Evolutionary conservation across 2,888 invertebrate genomes (phyloP), one percentile per base, ranked within the genome.

Genomic region (Drosophila antonietae): DNA sequence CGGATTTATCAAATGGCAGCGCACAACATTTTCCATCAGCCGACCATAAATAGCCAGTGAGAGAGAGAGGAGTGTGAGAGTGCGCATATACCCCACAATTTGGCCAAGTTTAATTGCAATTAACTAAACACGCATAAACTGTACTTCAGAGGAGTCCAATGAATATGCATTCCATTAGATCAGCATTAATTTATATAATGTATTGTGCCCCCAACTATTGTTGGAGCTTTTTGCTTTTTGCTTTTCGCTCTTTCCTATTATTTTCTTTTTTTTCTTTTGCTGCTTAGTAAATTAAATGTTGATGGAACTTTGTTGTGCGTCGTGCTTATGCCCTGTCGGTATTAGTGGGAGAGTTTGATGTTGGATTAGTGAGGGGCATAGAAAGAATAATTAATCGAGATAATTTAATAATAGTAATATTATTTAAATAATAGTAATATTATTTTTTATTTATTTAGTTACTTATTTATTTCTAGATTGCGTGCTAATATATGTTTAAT

Each of bases 151-250:
- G 58, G 49, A 57, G 47, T 47, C 68, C 71, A 84, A 81, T 89
- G 82, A 89, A 85, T 85, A 88, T 89, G 89, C 85, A 89, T 89
- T 84, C 89, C 84, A 89, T 89, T 85, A 85, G 88, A 88, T 84
- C 75, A 77, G 73, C 89, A 89, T 85, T 89, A 89, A 85, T 85
- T 85, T 89, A 89, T 85, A 81, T 85, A 89, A 85, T 85, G 84
- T 79, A 89, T 81, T 84, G 81, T 81, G 75, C 60, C 60, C 58
- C 59, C 49, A 47, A 60, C 80, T 70, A 68, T 68, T 35, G 37
- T 53, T 37, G 18, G 3, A 12, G 51, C 6, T 33, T 51, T 10
- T 10, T 28, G 9, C 47, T 9, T 5, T n/a, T 10, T 18, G 28
- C 28, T 28, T 28, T 28, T 28, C 2, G 28, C 28, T 28, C 5